phyloP scores from a whole-genome alignment of 2,797 vertebrate species.

The Lemur catta region DNA sequence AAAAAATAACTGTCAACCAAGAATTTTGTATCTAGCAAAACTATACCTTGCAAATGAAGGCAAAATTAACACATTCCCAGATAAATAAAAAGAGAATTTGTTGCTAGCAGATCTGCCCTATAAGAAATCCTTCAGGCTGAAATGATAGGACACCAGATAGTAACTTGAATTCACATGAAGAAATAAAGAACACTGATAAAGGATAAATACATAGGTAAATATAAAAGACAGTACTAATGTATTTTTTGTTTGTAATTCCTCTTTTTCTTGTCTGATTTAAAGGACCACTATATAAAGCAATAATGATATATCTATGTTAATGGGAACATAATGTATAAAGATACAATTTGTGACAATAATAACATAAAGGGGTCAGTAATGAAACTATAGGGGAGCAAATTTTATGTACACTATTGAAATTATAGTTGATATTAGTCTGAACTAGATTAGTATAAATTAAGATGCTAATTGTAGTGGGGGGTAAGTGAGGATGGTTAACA shows the following conservation, averaged over 20 bases:
- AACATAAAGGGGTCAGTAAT: neutral
- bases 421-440: neutral
- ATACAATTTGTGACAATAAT: neutral
- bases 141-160: neutral
- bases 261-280: neutral
- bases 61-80: neutral
- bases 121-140: neutral
- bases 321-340: neutral
- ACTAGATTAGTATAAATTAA: neutral
- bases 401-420: neutral
- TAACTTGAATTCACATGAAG: neutral
- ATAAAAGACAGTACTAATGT: neutral
- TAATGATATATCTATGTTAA: neutral
- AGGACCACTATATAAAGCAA: neutral
- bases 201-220: neutral
- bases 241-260: neutral
- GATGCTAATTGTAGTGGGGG: neutral
- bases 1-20: neutral
- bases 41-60: slow-evolving; percentile 21
- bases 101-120: neutral
- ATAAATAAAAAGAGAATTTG: neutral
- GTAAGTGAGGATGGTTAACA: neutral
- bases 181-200: neutral
- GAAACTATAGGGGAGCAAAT: neutral
- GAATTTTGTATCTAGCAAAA: neutral